A percentile compares a stretch with the other conserved stretches of the same genome.
phyloP scores from a whole-genome alignment of 2,888 invertebrate genomes.

The Boloria euphrosyne region DNA sequence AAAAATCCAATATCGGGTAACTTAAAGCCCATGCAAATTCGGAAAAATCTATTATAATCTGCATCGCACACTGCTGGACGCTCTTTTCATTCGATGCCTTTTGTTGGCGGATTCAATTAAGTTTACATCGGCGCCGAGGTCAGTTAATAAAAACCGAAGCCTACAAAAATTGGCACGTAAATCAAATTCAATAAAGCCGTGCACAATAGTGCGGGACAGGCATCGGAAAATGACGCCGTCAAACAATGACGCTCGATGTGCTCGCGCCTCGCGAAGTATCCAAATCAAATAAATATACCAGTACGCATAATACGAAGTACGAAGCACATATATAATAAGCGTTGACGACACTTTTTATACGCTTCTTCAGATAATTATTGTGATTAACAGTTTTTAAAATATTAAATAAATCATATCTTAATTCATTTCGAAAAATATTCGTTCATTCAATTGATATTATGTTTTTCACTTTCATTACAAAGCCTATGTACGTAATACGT shows the following conservation, averaged over 20 bases:
- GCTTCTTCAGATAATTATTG: no score
- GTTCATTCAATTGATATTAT: no score
- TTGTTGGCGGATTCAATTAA: slow-evolving; percentile 81
- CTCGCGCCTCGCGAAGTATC: slow-evolving; percentile 40
- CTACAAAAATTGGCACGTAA: slow-evolving; percentile 79
- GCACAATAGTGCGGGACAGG: slow-evolving; percentile 66
- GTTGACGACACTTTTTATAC: no score
- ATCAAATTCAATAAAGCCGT: slow-evolving; percentile 80
- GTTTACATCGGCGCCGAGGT: slow-evolving; percentile 81
- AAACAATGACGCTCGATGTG: slow-evolving; percentile 54
- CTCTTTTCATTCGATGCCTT: slow-evolving; percentile 80
- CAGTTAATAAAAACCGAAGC: slow-evolving; percentile 81
- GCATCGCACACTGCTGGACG: slow-evolving; percentile 78
- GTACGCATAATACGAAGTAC: neutral
- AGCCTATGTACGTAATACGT: neutral
- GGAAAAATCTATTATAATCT: slow-evolving; percentile 80
- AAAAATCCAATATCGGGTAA: slow-evolving; percentile 74
- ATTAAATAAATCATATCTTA: no score
- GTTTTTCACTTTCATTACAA: no score
- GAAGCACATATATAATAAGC: neutral
- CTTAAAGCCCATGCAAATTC: slow-evolving; percentile 78
- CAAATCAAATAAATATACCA: slow-evolving; percentile 48
- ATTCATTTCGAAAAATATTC: no score
- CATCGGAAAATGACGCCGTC: slow-evolving; percentile 65
- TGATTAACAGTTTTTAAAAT: no score